phyloP scores from a whole-genome alignment of 1,140 invertebrate genomes.

The Gryon sp. region DNA sequence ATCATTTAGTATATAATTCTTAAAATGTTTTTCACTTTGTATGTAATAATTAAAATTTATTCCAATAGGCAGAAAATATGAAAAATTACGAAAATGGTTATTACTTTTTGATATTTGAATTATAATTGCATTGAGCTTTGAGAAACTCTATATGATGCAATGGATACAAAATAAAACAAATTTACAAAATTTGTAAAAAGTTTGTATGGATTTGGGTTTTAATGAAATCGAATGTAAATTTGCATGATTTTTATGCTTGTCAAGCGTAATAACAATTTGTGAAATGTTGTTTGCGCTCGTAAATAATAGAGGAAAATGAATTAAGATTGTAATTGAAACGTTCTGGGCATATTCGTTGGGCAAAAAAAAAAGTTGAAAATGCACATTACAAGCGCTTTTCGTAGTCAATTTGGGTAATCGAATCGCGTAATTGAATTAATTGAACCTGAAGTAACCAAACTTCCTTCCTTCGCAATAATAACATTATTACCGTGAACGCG shows the following conservation, averaged over 20 bases:
- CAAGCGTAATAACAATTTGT: slow-evolving; percentile 39
- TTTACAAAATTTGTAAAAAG: slow-evolving; percentile 23
- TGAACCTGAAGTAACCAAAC: slow-evolving; percentile 47
- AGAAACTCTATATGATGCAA: no score
- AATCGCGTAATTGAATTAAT: slow-evolving; percentile 52
- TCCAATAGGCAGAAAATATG: no score
- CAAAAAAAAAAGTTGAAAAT: slow-evolving; percentile 37
- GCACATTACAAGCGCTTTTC: slow-evolving; percentile 35
- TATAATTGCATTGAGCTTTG: no score
- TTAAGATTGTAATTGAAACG: slow-evolving; percentile 38
- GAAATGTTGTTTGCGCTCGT: slow-evolving; percentile 36
- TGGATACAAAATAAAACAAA: background rate
- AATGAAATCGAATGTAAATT: slow-evolving; percentile 43
- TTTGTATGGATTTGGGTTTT: slow-evolving; percentile 7
- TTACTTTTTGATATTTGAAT: no score
- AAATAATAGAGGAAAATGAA: slow-evolving; percentile 44
- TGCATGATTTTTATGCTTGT: slow-evolving; percentile 41
- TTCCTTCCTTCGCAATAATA: slow-evolving; percentile 51
- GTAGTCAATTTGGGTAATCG: slow-evolving; percentile 44
- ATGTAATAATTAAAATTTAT: no score
- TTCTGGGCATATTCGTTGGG: slow-evolving; percentile 7
- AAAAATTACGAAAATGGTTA: no score
- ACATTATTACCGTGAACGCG: slow-evolving; percentile 44
- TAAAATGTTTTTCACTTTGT: no score
- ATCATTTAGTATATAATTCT: no score